Evolutionary conservation across 2,888 invertebrate genomes (phyloP).

Genomic region (Xestia xanthographa): DNA sequence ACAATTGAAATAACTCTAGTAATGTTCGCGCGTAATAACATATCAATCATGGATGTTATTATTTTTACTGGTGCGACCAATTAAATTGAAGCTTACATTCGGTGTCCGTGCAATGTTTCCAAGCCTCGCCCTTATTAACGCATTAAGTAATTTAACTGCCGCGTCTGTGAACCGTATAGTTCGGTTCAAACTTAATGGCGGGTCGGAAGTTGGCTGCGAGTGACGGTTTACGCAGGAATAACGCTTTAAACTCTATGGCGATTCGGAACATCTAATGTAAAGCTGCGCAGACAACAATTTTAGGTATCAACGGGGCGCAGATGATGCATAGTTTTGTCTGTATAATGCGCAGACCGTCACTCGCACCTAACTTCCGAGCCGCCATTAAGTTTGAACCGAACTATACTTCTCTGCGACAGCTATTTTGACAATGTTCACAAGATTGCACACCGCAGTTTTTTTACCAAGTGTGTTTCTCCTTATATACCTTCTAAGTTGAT

Average conservation of each 20-base stretch:
- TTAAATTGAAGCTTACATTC: slow-evolving; percentile 4
- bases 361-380: too few relatives aligned
- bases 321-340: too few relatives aligned
- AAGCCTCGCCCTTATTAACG: slow-evolving; percentile 16
- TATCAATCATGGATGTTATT: neutral
- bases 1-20: neutral
- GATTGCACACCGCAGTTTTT: neutral
- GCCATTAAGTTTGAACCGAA: too few relatives aligned
- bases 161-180: neutral
- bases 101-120: slow-evolving; percentile 21
- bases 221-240: too few relatives aligned
- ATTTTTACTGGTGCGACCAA: slow-evolving; percentile 12
- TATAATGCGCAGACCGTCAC: too few relatives aligned
- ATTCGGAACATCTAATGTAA: too few relatives aligned
- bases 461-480: slow-evolving; percentile 23
- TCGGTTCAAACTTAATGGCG: too few relatives aligned
- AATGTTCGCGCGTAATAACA: neutral
- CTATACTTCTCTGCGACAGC: neutral
- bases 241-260: too few relatives aligned
- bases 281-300: too few relatives aligned
- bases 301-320: too few relatives aligned
- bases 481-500: slow-evolving; percentile 34
- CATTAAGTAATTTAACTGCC: slow-evolving; percentile 8
- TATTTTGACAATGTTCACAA: neutral
- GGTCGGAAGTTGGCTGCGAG: too few relatives aligned